Conservation (phyloP, 2,113 vertebrate genomes). For the Microtus richardsoni region DNA sequence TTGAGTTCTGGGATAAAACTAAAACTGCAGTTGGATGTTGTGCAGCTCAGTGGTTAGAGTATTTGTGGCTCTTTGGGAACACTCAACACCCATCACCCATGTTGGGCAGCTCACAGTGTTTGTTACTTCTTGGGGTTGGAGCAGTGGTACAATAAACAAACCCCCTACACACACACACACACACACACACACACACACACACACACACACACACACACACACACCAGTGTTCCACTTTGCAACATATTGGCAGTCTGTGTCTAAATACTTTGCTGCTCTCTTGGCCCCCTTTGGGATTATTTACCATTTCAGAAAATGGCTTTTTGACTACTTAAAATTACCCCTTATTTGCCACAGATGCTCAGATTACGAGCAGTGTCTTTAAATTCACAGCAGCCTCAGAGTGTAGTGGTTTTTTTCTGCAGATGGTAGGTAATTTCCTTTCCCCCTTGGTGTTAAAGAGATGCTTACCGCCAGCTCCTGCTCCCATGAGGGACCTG, state of each 20-base stretch:
- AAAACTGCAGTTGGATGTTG: neutral
- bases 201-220: neutral
- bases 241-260: neutral
- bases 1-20: neutral
- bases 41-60: neutral
- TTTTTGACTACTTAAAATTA: conserved; percentile 46
- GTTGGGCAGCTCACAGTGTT: neutral
- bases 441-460: neutral
- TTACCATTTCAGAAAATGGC: conserved; percentile 28
- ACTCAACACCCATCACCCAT: accelerated
- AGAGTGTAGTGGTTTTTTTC: neutral
- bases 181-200: accelerated
- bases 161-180: too few relatives aligned
- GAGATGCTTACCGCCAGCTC: neutral
- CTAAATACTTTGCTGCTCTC: neutral
- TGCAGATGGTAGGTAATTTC: conserved; percentile 13
- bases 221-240: too few relatives aligned
- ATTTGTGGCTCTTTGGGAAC: too few relatives aligned
- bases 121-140: neutral
- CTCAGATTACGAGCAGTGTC: neutral
- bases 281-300: neutral
- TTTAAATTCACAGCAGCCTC: neutral
- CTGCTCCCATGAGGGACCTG: neutral
- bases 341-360: neutral
- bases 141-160: too few relatives aligned